Evolutionary conservation across 2,113 vertebrate genomes (phyloP).

Genomic region (Atlantisia rogersi): DNA sequence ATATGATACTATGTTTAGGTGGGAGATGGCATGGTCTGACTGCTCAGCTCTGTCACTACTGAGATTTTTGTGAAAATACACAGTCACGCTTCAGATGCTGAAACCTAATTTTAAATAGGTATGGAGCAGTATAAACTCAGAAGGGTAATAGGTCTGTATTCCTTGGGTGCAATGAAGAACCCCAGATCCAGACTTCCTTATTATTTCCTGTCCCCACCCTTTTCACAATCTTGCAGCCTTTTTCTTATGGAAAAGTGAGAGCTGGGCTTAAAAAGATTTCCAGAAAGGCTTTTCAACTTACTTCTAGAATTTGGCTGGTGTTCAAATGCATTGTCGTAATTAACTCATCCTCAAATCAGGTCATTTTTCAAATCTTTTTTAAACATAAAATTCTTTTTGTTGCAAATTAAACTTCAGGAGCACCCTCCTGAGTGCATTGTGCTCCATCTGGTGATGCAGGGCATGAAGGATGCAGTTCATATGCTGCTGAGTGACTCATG

Average conservation of each 20-base stretch:
- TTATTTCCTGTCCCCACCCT: too few relatives aligned
- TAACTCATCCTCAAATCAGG: not conserved
- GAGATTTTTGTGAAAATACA: not conserved
- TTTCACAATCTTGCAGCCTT: not conserved
- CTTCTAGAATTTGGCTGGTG: not conserved
- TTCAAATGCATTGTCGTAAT: not conserved
- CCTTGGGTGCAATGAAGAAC: not conserved
- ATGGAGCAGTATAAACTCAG: not conserved
- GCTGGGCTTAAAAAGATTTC: not conserved
- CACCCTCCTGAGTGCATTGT: not conserved
- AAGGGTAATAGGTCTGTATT: not conserved
- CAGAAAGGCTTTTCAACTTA: not conserved
- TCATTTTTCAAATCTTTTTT: not conserved
- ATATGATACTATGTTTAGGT: not conserved
- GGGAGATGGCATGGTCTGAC: not conserved
- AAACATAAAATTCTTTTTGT: not conserved
- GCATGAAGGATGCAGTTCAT: not conserved
- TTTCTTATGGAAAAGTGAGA: not conserved
- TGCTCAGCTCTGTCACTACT: not conserved
- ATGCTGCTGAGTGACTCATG: not conserved
- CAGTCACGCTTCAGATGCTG: not conserved
- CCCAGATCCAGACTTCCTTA: not conserved
- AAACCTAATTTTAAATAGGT: not conserved
- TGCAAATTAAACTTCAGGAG: not conserved
- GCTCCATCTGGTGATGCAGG: not conserved